Conservation (phyloP, 2,113 vertebrate species). For the Zootoca vivipara region DNA sequence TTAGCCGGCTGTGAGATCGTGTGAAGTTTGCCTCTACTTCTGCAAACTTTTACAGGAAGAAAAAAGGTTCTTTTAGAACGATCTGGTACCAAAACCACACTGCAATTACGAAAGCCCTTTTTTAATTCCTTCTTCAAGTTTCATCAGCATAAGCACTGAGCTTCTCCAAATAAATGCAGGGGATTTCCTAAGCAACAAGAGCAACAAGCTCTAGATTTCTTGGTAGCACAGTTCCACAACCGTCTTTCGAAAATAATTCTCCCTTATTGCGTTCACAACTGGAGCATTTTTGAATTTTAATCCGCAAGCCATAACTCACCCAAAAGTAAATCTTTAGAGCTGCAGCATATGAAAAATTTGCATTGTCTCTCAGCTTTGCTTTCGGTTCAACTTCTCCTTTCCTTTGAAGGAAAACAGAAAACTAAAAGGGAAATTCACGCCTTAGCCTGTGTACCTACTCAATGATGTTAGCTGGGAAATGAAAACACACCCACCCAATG, state of each 20-base stretch:
- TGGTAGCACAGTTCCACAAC: not conserved
- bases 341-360: slow-evolving; percentile 15
- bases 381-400: slow-evolving; percentile 54
- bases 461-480: slow-evolving; percentile 1
- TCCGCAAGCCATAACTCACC: slow-evolving; percentile 10
- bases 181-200: not conserved
- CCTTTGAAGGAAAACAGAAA: slow-evolving; percentile 11
- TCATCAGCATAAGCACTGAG: not conserved
- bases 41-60: not conserved
- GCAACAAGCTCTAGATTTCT: not conserved
- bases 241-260: slow-evolving; percentile 14
- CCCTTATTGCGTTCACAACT: slow-evolving; percentile 15
- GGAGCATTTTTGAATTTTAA: slow-evolving; percentile 14
- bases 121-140: not conserved
- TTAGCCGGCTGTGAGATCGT: not conserved
- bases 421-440: slow-evolving; percentile 4
- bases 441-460: not conserved
- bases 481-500: slow-evolving; percentile 20
- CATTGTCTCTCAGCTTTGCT: slow-evolving; percentile 8
- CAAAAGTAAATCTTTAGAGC: not conserved
- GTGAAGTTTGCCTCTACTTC: not conserved
- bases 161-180: slow-evolving; percentile 8
- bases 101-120: not conserved
- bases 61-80: not conserved
- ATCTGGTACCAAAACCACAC: not conserved